Base-by-base conservation (phyloP, 2,113 vertebrate genomes). In the Istiophorus platypterus region DNA sequence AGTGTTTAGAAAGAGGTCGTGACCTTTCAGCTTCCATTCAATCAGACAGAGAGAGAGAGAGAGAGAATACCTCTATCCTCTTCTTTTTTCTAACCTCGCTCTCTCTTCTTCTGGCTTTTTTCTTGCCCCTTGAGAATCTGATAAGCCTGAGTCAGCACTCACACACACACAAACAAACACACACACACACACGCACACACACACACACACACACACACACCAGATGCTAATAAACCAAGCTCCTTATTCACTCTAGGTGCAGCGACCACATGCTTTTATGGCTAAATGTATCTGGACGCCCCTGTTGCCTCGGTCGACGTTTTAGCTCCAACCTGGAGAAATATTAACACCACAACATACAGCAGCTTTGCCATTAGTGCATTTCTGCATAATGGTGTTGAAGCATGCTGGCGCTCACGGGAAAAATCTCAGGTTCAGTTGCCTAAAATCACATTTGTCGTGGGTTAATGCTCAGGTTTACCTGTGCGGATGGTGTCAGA, bases 21-120 rank as follows among this genome's bases (percentile, higher is more conserved):
- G 81, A 93, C 91, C 93, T 94, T 93, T 94, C 89, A 89, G 93
- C 91, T 90, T 92, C 90, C 91, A 94, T 94, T 94, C 93, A 94
- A 94, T 94, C 92, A 92, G 93, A 90, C 49, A 31, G 72, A 27
- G 61, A 65, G 78, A 62, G 72, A 90, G n/a, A n/a, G n/a, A n/a
- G 80, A 71, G 76, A 66, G 82, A 90, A 88, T 85, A 84, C 85
- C 81, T 88, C 74, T 12, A 57, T 88, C 90, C 84, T 82, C 72
- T 34, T 39, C 69, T 69, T 34, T 70, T 58, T 80, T 51, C 58
- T 56, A 73, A 69, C 62, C 80, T 87, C 82, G 14, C 62, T 66
- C 71, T 81, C 82, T 81, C 70, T 75, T 81, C 70, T 75, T 74
- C 64, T 75, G 61, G 52, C 47, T 66, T 76, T 66, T 45, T 31